phyloP scores from a whole-genome alignment of 2,113 vertebrate genomes.

The Myotis brandtii region DNA sequence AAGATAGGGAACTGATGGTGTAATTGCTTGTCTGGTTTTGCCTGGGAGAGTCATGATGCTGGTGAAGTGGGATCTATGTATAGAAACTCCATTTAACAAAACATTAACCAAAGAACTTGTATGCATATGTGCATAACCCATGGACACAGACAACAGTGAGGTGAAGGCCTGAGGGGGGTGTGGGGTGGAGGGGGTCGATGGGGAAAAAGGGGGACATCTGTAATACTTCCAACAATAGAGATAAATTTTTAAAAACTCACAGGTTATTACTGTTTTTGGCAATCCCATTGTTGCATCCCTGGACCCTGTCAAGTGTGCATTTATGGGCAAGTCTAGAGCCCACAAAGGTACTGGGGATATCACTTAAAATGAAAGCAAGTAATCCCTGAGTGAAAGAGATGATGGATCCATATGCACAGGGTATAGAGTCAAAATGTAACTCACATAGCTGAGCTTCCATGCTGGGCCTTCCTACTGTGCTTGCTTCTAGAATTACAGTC shows the following conservation, averaged over 20 bases:
- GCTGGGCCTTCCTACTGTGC: fast-evolving
- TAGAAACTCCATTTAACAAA: background rate
- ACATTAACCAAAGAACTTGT: background rate
- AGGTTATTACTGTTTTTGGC: background rate
- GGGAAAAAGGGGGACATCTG: too few species aligned
- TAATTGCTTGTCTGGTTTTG: conserved; percentile 13
- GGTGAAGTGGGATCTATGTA: background rate
- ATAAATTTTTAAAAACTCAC: background rate
- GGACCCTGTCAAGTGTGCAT: background rate
- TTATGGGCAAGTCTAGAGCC: background rate
- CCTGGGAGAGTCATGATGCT: background rate
- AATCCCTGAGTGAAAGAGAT: background rate
- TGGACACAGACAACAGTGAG: too few species aligned
- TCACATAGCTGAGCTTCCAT: background rate
- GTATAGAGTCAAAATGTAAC: background rate
- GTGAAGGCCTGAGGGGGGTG: too few species aligned
- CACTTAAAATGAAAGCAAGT: background rate
- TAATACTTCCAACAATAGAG: too few species aligned
- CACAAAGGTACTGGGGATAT: background rate
- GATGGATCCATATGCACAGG: background rate
- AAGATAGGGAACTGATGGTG: background rate
- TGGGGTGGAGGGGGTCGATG: too few species aligned
- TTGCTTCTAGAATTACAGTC: background rate
- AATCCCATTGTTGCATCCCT: background rate
- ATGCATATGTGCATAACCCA: too few species aligned